Percentiles rank a stretch among this genome's conserved stretches.
phyloP scores from a whole-genome alignment of 2,888 invertebrate genomes.

The Alloplasta piceator region DNA sequence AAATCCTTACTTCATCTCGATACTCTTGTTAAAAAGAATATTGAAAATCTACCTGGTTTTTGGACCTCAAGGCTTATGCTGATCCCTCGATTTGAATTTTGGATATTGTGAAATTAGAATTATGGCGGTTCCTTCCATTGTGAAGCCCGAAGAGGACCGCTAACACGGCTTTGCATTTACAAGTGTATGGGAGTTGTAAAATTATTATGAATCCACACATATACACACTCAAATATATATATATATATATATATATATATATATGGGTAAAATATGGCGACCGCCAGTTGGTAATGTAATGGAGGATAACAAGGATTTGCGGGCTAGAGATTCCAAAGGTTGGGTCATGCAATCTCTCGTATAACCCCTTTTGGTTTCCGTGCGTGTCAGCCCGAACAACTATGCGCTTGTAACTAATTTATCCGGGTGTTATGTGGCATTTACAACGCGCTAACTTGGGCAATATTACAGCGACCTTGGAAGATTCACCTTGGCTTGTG shows the following conservation, averaged over 20 bases:
- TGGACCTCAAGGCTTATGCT: too few relatives aligned
- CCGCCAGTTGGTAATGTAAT: conserved; percentile 15
- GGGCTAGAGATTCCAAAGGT: conserved; percentile 21
- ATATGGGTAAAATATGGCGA: too few relatives aligned
- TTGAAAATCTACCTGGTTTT: too few relatives aligned
- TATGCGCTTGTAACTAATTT: conserved; percentile 47
- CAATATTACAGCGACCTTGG: conserved; percentile 53
- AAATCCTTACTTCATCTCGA: not conserved
- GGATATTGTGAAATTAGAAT: not conserved
- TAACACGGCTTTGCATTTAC: not conserved
- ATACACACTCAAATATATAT: too few relatives aligned
- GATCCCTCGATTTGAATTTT: too few relatives aligned
- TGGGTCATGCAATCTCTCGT: conserved; percentile 16
- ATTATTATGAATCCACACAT: too few relatives aligned
- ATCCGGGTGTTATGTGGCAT: conserved; percentile 51
- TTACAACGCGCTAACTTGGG: conserved; percentile 54
- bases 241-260: too few relatives aligned
- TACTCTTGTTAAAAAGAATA: too few relatives aligned
- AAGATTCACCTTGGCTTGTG: conserved; percentile 44
- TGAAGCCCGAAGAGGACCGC: not conserved
- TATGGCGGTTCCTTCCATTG: not conserved
- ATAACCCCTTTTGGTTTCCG: conserved; percentile 37
- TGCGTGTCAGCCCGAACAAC: not conserved
- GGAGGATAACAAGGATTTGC: conserved; percentile 41
- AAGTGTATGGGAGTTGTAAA: too few relatives aligned